Evolutionary conservation across 2,888 invertebrate genomes (phyloP).

Genomic region (Pristionchus mayeri): DNA sequence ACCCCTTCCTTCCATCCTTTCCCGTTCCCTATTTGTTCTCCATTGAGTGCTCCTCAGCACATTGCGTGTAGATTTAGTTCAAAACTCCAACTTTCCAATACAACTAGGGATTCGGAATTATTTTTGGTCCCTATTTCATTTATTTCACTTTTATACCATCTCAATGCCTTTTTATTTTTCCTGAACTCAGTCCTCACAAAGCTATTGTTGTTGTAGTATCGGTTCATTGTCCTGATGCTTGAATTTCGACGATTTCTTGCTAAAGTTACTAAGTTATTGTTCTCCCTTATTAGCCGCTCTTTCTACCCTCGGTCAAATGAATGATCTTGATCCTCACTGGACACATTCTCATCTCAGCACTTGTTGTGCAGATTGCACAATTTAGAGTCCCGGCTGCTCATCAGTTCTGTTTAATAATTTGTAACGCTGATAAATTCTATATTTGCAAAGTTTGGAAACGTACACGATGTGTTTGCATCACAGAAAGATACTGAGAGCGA

Average conservation of each 20-base stretch:
- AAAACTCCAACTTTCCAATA: not conserved
- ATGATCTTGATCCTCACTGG: slow-evolving; percentile 37
- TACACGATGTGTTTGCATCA: not conserved
- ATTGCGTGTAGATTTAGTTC: not conserved
- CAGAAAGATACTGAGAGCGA: not conserved
- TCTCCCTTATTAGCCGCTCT: not conserved
- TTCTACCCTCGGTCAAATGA: slow-evolving; percentile 3
- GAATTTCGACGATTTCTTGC: no score
- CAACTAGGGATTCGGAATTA: not conserved
- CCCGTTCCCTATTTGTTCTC: not conserved
- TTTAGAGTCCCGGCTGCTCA: not conserved
- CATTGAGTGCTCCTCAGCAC: slow-evolving; percentile 23
- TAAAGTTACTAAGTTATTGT: slow-evolving; percentile 30
- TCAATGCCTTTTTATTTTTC: not conserved
- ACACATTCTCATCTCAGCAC: slow-evolving; percentile 6
- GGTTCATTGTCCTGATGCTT: not conserved
- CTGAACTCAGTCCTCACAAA: not conserved
- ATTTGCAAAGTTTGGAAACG: not conserved
- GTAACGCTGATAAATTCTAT: no score
- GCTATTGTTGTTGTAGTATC: not conserved
- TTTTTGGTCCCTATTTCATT: not conserved
- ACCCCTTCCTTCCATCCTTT: not conserved
- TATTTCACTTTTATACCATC: not conserved
- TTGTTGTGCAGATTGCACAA: not conserved
- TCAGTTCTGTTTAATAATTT: not conserved